Evolutionary conservation across 2,113 vertebrate species (phyloP).

Genomic region (Podiceps cristatus): DNA sequence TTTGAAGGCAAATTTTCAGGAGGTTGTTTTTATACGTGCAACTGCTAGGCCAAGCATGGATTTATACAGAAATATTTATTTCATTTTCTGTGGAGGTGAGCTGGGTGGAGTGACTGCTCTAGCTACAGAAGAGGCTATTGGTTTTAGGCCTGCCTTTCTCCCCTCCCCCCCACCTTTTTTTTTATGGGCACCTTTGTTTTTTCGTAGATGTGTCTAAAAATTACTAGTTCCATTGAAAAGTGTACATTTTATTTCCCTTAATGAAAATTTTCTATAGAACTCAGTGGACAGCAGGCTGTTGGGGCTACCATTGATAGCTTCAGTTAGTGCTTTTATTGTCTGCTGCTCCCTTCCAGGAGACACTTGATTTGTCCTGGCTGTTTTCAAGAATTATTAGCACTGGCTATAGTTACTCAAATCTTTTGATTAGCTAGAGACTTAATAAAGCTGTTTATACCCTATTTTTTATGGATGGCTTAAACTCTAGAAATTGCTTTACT

Average conservation of each 20-base stretch:
- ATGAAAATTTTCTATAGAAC: background rate
- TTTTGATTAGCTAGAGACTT: slow-evolving; percentile 34
- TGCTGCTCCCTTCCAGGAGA: background rate
- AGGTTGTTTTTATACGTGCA: background rate
- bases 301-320: background rate
- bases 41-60: fast-evolving
- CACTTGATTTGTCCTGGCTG: background rate
- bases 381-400: slow-evolving; percentile 33
- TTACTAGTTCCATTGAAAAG: background rate
- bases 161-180: background rate
- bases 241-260: background rate
- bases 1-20: background rate
- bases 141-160: background rate
- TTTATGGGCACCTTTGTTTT: background rate
- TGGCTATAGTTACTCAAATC: background rate
- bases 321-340: background rate
- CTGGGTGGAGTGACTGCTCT: background rate
- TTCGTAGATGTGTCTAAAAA: background rate
- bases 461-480: slow-evolving; percentile 21
- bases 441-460: slow-evolving; percentile 29
- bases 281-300: background rate
- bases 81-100: background rate
- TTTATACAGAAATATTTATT: background rate
- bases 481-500: slow-evolving; percentile 37
- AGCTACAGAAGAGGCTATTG: background rate